phyloP scores from a whole-genome alignment of 2,797 vertebrate species.

The Muscicapa striata region DNA sequence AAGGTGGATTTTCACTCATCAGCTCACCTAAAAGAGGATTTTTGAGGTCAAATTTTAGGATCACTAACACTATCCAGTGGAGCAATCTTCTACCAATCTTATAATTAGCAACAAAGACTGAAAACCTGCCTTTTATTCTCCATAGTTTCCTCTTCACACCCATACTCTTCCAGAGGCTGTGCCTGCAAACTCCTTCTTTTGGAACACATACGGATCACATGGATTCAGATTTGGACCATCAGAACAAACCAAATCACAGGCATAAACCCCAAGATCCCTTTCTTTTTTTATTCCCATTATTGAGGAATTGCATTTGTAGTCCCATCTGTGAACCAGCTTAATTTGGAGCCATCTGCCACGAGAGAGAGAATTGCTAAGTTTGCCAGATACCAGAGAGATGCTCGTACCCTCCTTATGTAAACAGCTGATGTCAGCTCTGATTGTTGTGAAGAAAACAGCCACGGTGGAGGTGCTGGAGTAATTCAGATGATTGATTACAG shows the following conservation, averaged over 20 bases:
- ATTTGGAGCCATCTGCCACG: conserved; percentile 73
- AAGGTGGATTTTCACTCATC: conserved; percentile 27
- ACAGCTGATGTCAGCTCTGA: conserved; percentile 55
- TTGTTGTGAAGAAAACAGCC: conserved; percentile 54
- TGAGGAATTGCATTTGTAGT: conserved; percentile 58
- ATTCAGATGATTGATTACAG: neutral
- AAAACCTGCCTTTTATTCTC: neutral
- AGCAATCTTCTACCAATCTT: neutral
- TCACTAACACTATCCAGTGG: neutral
- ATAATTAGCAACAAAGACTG: neutral
- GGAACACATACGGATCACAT: neutral
- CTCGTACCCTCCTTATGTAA: conserved; percentile 1
- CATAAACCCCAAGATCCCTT: neutral
- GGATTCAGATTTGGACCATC: neutral
- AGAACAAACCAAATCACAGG: neutral
- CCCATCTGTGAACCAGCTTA: conserved; percentile 72
- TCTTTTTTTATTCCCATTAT: neutral
- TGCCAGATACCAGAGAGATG: conserved; percentile 60
- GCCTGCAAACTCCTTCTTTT: neutral
- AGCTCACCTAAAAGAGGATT: neutral
- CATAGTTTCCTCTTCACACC: neutral
- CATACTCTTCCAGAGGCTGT: neutral
- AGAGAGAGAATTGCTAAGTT: conserved; percentile 69
- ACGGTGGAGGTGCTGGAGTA: conserved; percentile 33
- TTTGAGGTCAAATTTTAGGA: neutral